A percentile compares a stretch with the other conserved stretches of the same genome.
phyloP scores from a whole-genome alignment of 2,113 vertebrate species.

The Xiphias gladius region DNA sequence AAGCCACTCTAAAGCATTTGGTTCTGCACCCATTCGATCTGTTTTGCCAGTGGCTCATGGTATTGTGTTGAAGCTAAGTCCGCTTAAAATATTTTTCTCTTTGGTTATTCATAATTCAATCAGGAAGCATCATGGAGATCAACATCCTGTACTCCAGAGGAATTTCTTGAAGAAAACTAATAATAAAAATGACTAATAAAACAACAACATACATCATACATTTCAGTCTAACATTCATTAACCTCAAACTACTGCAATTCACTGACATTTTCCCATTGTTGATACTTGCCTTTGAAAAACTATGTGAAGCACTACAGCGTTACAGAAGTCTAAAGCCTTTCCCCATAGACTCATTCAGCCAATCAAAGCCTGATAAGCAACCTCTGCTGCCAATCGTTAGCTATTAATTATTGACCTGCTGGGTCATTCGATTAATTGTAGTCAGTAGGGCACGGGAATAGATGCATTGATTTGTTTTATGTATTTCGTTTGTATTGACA shows the following conservation, averaged over 20 bases:
- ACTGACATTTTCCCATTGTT: slow-evolving; percentile 39
- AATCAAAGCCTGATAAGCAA: slow-evolving; percentile 71
- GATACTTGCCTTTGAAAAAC: background rate
- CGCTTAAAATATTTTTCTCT: background rate
- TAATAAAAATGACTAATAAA: background rate
- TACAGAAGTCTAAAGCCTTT: slow-evolving; percentile 20
- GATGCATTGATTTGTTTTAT: slow-evolving; percentile 73
- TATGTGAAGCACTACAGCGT: slow-evolving; percentile 8
- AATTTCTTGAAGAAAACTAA: background rate
- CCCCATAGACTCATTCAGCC: slow-evolving; percentile 63
- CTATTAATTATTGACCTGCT: slow-evolving; percentile 70
- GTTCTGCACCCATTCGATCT: background rate
- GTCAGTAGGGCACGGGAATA: slow-evolving; percentile 65
- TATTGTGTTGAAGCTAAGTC: background rate
- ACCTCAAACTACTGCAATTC: background rate
- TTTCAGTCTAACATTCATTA: background rate
- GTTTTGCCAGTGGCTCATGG: background rate
- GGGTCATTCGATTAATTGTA: slow-evolving; percentile 68
- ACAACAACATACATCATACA: background rate
- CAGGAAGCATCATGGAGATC: background rate
- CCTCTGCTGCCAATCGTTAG: slow-evolving; percentile 61
- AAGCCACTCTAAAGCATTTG: background rate
- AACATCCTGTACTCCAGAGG: background rate
- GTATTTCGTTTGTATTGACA: slow-evolving; percentile 76
- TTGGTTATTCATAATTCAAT: slow-evolving; percentile 1